Evolutionary conservation across 2,888 invertebrate species (phyloP).

Genomic region (Dendrolimus houi): DNA sequence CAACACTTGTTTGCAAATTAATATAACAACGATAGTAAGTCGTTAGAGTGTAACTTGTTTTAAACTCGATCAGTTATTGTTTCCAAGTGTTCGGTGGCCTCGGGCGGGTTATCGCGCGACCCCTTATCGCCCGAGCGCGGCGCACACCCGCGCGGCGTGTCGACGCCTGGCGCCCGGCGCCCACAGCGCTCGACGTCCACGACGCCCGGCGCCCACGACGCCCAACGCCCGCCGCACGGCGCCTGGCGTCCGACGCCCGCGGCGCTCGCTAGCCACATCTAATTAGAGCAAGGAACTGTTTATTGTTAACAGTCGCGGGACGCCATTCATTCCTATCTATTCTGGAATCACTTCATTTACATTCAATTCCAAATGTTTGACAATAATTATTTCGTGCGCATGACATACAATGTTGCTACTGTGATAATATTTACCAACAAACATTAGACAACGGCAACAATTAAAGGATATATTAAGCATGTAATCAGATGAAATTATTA

Average conservation of each 20-base stretch:
- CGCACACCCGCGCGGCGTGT: neutral
- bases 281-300: neutral
- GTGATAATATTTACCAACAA: no score
- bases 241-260: neutral
- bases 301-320: neutral
- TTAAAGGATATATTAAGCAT: no score
- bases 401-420: no score
- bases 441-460: no score
- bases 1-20: no score
- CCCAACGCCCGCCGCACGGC: neutral
- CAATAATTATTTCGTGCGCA: no score
- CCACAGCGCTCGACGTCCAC: neutral
- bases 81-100: conserved; percentile 15
- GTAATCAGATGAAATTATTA: no score
- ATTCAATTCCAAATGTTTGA: neutral
- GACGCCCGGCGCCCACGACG: neutral
- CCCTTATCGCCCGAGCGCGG: conserved; percentile 36
- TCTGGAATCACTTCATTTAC: neutral
- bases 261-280: neutral
- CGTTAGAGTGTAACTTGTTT: neutral
- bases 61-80: neutral
- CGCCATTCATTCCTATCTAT: neutral
- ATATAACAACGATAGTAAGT: no score
- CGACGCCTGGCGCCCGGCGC: neutral
- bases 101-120: conserved; percentile 47